A percentile compares a stretch with the other conserved stretches of the same genome.
Evolutionary conservation across 1,140 invertebrate genomes (phyloP).

Genomic region (Lysiphlebus fabarum): DNA sequence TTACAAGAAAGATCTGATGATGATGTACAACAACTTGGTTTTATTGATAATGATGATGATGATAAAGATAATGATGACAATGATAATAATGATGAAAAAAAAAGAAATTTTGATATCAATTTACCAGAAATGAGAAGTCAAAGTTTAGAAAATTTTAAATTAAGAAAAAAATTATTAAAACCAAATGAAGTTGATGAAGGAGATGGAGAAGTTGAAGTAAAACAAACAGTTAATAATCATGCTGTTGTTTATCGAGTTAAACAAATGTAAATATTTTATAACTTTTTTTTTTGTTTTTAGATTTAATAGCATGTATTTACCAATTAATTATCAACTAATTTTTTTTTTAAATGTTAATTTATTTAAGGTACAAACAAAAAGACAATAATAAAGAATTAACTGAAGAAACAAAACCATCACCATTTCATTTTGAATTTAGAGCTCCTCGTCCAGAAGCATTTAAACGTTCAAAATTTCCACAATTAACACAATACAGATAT

Average conservation of each 20-base stretch:
- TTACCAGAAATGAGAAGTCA: slow-evolving; percentile 35
- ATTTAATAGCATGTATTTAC: too few species aligned
- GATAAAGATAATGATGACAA: background rate
- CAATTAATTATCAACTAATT: background rate
- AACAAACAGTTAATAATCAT: slow-evolving; percentile 44
- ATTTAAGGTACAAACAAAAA: slow-evolving; percentile 32
- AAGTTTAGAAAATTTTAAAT: slow-evolving; percentile 43
- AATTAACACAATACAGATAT: slow-evolving; percentile 49
- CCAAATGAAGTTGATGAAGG: slow-evolving; percentile 23
- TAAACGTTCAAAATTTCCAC: slow-evolving; percentile 49
- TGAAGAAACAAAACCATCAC: slow-evolving; percentile 34
- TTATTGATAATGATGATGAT: slow-evolving; percentile 16
- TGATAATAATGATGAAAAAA: slow-evolving; percentile 24
- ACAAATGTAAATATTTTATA: slow-evolving; percentile 36
- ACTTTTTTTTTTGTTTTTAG: too few species aligned
- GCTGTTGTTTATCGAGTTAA: slow-evolving; percentile 44
- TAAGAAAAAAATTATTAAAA: slow-evolving; percentile 37
- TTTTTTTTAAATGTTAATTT: slow-evolving; percentile 13
- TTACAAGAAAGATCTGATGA: slow-evolving; percentile 32
- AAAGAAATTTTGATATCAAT: slow-evolving; percentile 16
- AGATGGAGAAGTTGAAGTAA: slow-evolving; percentile 29
- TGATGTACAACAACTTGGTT: slow-evolving; percentile 7
- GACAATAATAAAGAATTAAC: slow-evolving; percentile 24
- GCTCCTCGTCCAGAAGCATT: slow-evolving; percentile 43
- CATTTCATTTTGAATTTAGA: slow-evolving; percentile 45